Evolutionary conservation across 1,140 invertebrate species (phyloP).

Genomic region (Zaprionus vittiger): DNA sequence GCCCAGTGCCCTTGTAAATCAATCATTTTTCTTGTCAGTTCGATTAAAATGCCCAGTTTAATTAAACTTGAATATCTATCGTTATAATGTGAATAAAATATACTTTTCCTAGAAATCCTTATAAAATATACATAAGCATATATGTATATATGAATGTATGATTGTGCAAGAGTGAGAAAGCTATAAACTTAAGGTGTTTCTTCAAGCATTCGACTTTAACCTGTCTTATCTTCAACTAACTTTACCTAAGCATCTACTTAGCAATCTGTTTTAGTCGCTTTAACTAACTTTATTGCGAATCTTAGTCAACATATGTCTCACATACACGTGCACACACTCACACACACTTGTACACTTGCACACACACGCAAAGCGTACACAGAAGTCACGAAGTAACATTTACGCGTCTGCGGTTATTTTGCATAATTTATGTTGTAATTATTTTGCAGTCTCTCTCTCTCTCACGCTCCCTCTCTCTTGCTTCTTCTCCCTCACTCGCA

Average conservation of each 20-base stretch:
- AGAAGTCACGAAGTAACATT: slow-evolving; percentile 65
- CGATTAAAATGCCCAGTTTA: too few species aligned
- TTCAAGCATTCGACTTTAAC: too few species aligned
- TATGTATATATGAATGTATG: too few species aligned
- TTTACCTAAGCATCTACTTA: neutral
- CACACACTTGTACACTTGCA: neutral
- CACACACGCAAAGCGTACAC: slow-evolving; percentile 4
- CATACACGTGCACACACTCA: neutral
- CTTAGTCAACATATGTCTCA: slow-evolving; percentile 14
- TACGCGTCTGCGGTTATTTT: slow-evolving; percentile 69
- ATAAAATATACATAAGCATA: too few species aligned
- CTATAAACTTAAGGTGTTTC: too few species aligned
- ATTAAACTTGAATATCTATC: too few species aligned
- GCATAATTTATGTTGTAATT: slow-evolving; percentile 71
- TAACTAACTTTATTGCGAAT: slow-evolving; percentile 21
- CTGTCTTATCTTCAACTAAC: neutral
- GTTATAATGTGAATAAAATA: too few species aligned
- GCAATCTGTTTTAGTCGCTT: slow-evolving; percentile 6
- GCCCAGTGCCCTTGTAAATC: too few species aligned
- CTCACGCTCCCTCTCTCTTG: neutral
- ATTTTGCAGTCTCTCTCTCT: slow-evolving; percentile 51
- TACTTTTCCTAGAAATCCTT: too few species aligned
- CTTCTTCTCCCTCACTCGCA: neutral
- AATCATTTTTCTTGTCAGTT: too few species aligned
- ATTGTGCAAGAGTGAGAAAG: too few species aligned